Conservation (phyloP, 2,888 invertebrate genomes). For the Onchidella celtica region DNA sequence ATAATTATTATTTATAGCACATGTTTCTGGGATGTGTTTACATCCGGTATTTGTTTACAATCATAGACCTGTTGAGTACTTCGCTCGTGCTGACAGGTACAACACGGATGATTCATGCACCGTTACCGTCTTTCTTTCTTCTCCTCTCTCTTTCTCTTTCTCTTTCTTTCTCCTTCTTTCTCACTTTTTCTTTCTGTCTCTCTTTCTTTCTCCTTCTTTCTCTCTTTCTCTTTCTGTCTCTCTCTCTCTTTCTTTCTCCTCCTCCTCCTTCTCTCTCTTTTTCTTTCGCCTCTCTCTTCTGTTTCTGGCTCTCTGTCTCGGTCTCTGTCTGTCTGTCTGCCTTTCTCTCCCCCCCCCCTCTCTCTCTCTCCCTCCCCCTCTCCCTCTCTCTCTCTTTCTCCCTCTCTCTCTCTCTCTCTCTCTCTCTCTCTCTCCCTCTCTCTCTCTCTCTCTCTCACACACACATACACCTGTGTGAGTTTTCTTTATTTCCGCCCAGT, state of each 20-base stretch:
- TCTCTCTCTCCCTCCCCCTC: conserved; percentile 8
- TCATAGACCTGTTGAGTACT: no score
- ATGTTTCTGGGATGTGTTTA: no score
- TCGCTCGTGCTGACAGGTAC: no score
- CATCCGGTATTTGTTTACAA: no score
- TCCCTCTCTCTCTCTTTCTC: conserved; percentile 6
- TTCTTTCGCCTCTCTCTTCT: not conserved
- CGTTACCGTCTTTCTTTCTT: no score
- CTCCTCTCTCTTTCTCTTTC: not conserved
- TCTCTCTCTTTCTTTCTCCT: not conserved
- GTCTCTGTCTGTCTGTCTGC: no score
- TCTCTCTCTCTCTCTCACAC: not conserved
- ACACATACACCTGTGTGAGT: not conserved
- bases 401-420: not conserved
- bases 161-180: conserved; percentile 2
- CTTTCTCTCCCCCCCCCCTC: not conserved
- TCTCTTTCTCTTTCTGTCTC: conserved; percentile 30
- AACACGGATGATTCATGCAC: no score
- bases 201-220: no score
- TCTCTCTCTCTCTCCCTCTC: conserved; percentile 6
- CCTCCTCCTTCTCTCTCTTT: not conserved
- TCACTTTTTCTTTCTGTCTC: no score
- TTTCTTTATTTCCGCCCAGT: no score
- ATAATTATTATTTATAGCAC: no score
- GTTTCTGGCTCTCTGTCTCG: no score